Evolutionary conservation across 2,888 invertebrate species (phyloP).

Genomic region (Cryptus armator): DNA sequence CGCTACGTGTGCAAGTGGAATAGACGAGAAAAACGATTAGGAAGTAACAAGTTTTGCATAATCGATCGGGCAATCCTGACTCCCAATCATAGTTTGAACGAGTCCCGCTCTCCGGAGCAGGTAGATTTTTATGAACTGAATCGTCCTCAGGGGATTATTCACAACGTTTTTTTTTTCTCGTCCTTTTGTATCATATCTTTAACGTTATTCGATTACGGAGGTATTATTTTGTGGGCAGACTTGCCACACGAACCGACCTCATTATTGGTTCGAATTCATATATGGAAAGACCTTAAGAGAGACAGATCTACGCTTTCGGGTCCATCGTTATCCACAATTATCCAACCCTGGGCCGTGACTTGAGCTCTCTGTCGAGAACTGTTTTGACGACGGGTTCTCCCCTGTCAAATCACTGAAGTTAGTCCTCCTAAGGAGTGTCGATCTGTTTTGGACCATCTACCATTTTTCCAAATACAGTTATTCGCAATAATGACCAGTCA

Average conservation of each 20-base stretch:
- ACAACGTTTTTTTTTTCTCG: constrained; percentile 26
- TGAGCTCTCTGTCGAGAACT: neutral
- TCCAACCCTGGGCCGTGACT: constrained; percentile 13
- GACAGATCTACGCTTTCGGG: neutral
- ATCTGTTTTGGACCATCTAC: constrained; percentile 9
- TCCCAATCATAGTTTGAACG: constrained; percentile 42
- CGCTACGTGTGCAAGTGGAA: constrained; percentile 27
- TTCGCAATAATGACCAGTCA: constrained; percentile 1
- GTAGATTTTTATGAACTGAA: constrained; percentile 55
- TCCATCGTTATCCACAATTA: constrained; percentile 14
- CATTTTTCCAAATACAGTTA: constrained; percentile 20
- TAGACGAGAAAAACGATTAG: constrained; percentile 51
- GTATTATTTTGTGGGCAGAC: constrained; percentile 32
- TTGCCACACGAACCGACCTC: constrained; percentile 42
- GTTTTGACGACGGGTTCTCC: constrained; percentile 1
- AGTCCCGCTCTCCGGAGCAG: constrained; percentile 57
- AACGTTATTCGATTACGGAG: constrained; percentile 24
- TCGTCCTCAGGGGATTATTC: constrained; percentile 63
- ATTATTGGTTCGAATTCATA: constrained; percentile 33
- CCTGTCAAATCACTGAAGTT: neutral
- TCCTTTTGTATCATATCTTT: neutral
- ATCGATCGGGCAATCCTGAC: constrained; percentile 68
- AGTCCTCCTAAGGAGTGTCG: neutral
- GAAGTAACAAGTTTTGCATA: constrained; percentile 68
- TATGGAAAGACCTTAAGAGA: neutral